Percentiles rank a stretch among this genome's conserved stretches.
Conservation (phyloP, 2,888 invertebrate genomes). For the Drosophila dives region DNA sequence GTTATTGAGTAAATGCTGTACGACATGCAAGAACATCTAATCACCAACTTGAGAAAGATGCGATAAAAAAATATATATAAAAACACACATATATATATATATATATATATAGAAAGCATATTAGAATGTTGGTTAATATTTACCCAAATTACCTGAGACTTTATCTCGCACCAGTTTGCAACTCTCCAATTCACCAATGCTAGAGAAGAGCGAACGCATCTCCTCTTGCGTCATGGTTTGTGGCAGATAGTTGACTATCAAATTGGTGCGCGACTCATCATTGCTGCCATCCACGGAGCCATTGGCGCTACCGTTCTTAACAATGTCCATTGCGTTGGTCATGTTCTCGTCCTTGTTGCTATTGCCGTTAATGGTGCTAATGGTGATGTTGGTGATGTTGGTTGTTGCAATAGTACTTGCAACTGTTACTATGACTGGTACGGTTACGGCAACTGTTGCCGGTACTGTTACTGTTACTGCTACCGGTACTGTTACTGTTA, state of each 20-base stretch:
- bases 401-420: slow-evolving; percentile 20
- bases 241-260: slow-evolving; percentile 97
- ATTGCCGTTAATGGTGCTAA: slow-evolving; percentile 21
- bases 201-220: slow-evolving; percentile 96
- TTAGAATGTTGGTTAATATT: slow-evolving; percentile 75
- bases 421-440: slow-evolving; percentile 15
- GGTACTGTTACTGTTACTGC: background rate
- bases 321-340: slow-evolving; percentile 87
- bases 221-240: slow-evolving; percentile 98
- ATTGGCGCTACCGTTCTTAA: slow-evolving; percentile 90
- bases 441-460: background rate
- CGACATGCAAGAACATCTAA: background rate
- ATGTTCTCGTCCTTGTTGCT: slow-evolving; percentile 69
- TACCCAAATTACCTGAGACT: slow-evolving; percentile 91
- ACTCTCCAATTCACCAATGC: slow-evolving; percentile 98
- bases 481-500: slow-evolving; percentile 2
- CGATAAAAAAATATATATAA: background rate
- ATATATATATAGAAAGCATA: background rate
- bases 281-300: slow-evolving; percentile 88
- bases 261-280: slow-evolving; percentile 97
- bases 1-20: background rate
- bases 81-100: background rate
- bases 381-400: slow-evolving; percentile 14
- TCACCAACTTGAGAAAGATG: background rate
- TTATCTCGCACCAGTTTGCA: slow-evolving; percentile 99